Percentiles rank a stretch among this genome's conserved stretches.
Conservation (phyloP, 2,888 invertebrate species). For the Sicus ferrugineus region DNA sequence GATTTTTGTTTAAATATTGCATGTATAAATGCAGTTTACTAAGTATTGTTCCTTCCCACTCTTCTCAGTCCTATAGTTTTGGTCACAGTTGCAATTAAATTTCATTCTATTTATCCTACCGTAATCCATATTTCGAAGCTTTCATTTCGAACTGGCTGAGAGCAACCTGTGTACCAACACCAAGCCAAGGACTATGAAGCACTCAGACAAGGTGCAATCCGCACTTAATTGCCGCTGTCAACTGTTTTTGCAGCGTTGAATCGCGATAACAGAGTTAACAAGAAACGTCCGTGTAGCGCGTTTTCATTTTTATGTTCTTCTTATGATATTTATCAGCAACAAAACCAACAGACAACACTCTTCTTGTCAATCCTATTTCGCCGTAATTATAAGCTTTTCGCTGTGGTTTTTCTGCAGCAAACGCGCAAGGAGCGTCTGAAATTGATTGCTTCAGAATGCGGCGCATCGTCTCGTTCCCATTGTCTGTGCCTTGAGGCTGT, state of each 20-base stretch:
- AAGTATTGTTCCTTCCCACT: too few relatives aligned
- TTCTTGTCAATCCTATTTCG: conserved; percentile 43
- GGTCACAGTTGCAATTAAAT: too few relatives aligned
- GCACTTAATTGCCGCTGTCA: conserved; percentile 52
- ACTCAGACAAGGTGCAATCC: conserved; percentile 19
- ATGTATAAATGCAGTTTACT: too few relatives aligned
- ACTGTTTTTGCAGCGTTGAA: conserved; percentile 41
- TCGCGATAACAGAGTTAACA: conserved; percentile 39
- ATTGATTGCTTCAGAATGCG: background rate
- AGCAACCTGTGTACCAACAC: too few relatives aligned
- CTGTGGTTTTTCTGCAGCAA: background rate
- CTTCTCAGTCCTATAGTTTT: too few relatives aligned
- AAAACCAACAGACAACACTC: conserved; percentile 28
- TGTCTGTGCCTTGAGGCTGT: background rate
- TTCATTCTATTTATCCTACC: too few relatives aligned
- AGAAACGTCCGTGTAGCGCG: conserved; percentile 7
- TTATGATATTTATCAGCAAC: background rate
- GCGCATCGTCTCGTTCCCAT: background rate
- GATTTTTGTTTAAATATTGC: too few relatives aligned
- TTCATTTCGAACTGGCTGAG: too few relatives aligned
- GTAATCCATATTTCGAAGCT: too few relatives aligned
- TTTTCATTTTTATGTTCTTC: background rate
- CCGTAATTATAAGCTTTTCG: conserved; percentile 41
- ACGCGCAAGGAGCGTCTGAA: conserved; percentile 24
- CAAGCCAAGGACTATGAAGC: background rate